Evolutionary conservation across 2,113 vertebrate genomes (phyloP).

Genomic region (Protomyctophum bolini): DNA sequence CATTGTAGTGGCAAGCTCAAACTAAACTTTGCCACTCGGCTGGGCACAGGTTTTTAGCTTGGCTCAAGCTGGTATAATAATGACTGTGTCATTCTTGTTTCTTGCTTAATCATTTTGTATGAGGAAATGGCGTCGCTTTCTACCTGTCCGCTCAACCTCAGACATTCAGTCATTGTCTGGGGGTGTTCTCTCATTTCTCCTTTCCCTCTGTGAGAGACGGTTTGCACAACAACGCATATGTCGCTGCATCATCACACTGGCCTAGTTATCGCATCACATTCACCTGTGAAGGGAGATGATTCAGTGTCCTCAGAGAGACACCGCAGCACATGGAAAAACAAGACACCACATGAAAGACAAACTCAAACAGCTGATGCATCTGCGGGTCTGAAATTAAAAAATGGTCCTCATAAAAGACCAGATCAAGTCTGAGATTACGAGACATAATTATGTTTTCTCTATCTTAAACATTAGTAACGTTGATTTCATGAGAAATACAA

Average conservation of each 20-base stretch:
- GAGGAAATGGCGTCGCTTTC: constrained; percentile 21
- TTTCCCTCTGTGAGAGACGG: background rate
- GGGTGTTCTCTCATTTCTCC: constrained; percentile 24
- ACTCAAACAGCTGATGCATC: background rate
- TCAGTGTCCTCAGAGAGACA: constrained; percentile 1
- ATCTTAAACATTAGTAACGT: background rate
- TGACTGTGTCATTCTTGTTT: background rate
- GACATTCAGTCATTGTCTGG: constrained; percentile 26
- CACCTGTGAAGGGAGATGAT: background rate
- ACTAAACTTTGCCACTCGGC: too few species aligned
- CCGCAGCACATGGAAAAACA: background rate
- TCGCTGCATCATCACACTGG: constrained; percentile 9
- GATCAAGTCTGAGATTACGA: background rate
- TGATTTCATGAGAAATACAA: background rate
- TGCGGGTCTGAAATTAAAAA: background rate
- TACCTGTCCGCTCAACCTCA: constrained; percentile 23
- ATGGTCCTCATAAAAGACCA: background rate
- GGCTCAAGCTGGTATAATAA: too few species aligned
- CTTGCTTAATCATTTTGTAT: constrained; percentile 4
- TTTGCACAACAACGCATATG: constrained; percentile 9
- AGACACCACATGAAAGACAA: background rate
- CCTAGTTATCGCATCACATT: background rate
- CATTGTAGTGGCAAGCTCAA: too few species aligned
- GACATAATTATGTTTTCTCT: background rate
- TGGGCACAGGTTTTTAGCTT: too few species aligned